A percentile compares a stretch with the other conserved stretches of the same genome.
These are phyloP conservation scores for Andricus quercusramuli DNA, from an alignment of 2,888 invertebrate genomes.

Conservation along the genomic window DNA sequence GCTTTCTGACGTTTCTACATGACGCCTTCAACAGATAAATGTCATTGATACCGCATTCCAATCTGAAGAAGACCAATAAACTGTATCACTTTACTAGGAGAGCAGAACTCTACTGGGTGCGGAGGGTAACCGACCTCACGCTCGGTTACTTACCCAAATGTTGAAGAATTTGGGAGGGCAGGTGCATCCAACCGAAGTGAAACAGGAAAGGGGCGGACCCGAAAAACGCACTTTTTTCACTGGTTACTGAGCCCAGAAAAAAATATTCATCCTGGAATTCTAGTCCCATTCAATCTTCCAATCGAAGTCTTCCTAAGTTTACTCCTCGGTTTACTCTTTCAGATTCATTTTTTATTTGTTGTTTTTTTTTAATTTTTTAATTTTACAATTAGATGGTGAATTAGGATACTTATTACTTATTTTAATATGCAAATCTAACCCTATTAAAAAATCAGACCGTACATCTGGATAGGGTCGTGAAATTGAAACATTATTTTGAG, in stretches of 20 bases:
- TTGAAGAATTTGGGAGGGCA: conserved; percentile 34
- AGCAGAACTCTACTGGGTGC: conserved; percentile 60
- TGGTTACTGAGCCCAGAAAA: neutral
- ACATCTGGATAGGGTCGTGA: too few relatives aligned
- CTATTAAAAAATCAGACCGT: too few relatives aligned
- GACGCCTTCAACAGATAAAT: conserved; percentile 53
- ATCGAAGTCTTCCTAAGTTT: neutral
- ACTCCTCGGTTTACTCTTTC: too few relatives aligned
- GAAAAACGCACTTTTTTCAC: neutral
- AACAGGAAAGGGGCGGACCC: neutral
- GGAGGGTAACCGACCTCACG: neutral
- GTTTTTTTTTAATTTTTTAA: too few relatives aligned
- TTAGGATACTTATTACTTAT: too few relatives aligned
- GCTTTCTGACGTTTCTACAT: conserved; percentile 8
- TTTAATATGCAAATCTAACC: too few relatives aligned
- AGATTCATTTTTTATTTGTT: too few relatives aligned
- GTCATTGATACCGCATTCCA: conserved; percentile 70
- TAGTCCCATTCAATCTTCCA: neutral
- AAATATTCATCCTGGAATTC: neutral
- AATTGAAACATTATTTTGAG: too few relatives aligned
- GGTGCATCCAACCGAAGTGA: neutral
- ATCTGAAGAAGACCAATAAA: conserved; percentile 77
- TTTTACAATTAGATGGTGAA: too few relatives aligned
- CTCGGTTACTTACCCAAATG: conserved; percentile 16
- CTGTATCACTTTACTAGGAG: conserved; percentile 75